A percentile compares a stretch with the other conserved stretches of the same genome.
These are phyloP conservation scores for Coptodon rendalli DNA, from an alignment of 2,113 vertebrate genomes.

Conservation along the genomic window DNA sequence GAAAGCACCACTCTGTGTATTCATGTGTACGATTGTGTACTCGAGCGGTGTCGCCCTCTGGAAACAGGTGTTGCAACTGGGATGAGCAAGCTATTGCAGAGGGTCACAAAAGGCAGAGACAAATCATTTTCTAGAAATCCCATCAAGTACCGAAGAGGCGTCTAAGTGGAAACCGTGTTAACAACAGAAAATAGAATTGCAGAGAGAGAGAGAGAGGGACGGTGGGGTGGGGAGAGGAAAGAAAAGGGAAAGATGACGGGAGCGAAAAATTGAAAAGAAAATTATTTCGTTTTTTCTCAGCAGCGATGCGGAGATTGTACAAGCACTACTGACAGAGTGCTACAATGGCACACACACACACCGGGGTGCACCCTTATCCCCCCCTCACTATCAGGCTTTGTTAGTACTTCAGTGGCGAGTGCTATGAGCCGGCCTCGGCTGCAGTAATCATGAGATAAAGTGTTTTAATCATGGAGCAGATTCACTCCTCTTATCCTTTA, in stretches of 20 bases:
- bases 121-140: slow-evolving; percentile 25
- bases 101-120: background rate
- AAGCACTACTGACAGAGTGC: background rate
- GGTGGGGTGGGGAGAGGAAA: background rate
- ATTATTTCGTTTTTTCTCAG: slow-evolving; percentile 31
- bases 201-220: background rate
- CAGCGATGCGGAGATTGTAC: slow-evolving; percentile 2
- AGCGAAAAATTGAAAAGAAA: slow-evolving; percentile 32
- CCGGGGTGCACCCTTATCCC: background rate
- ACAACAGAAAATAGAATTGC: slow-evolving; percentile 17
- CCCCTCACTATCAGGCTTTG: background rate
- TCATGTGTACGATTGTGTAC: background rate
- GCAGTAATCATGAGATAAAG: slow-evolving; percentile 45
- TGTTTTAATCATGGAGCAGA: slow-evolving; percentile 35
- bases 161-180: slow-evolving; percentile 5
- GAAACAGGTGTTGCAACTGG: background rate
- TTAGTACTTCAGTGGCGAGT: slow-evolving; percentile 2
- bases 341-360: background rate
- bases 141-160: background rate
- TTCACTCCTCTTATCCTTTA: slow-evolving; percentile 35
- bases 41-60: background rate
- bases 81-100: background rate
- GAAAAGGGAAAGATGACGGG: background rate
- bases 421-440: background rate
- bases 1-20: background rate